Conservation (phyloP, 2,113 vertebrate species). For the Ailurus styani region DNA sequence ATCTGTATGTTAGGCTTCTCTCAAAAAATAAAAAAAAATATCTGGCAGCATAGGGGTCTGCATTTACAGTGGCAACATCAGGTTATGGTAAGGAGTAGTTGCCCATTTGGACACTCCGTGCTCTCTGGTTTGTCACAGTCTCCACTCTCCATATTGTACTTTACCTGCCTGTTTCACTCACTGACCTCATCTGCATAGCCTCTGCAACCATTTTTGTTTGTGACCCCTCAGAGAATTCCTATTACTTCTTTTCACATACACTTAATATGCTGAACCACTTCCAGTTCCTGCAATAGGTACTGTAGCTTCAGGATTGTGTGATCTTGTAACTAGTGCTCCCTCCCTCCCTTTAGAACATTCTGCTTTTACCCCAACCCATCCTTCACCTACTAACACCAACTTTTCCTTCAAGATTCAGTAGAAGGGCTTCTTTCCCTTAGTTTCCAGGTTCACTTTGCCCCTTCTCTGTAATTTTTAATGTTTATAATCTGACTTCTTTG, state of each 20-base stretch:
- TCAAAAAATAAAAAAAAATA: constrained; percentile 3
- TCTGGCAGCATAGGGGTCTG: neutral
- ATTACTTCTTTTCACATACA: neutral
- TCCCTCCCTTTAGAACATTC: neutral
- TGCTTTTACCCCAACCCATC: neutral
- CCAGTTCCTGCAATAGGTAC: neutral
- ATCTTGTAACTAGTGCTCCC: neutral
- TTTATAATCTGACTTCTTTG: neutral
- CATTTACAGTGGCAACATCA: neutral
- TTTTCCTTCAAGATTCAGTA: neutral
- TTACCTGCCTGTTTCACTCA: neutral
- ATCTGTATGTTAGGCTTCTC: neutral
- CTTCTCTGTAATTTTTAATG: neutral
- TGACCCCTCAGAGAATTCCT: neutral
- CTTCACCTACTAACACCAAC: neutral
- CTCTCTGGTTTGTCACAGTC: neutral
- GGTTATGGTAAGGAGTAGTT: neutral
- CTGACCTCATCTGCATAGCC: neutral
- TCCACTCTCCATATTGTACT: neutral
- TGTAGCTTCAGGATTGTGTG: neutral
- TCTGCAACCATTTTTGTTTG: neutral
- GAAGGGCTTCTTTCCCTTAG: neutral
- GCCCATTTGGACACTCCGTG: neutral
- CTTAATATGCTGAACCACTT: neutral
- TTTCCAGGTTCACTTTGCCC: neutral